Evolutionary conservation across 2,113 vertebrate genomes (phyloP), one percentile per base, ranked within the genome.

Genomic region (Conger conger): DNA sequence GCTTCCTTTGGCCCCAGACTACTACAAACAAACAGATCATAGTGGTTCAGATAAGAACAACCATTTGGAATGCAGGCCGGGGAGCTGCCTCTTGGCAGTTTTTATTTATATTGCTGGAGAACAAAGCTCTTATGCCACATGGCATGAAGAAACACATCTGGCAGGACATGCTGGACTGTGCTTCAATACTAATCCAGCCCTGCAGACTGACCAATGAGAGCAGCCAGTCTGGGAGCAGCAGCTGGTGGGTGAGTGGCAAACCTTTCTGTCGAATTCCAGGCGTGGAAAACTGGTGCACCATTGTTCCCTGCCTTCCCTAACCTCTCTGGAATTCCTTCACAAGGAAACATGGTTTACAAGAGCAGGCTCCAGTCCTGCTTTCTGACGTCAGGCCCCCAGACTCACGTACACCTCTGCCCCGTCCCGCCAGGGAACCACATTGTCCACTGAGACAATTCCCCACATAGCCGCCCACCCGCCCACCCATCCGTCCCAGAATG

Each of bases 321-420:
- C 89, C 92, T 93, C 93, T 54, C 90, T 91, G 91, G 95, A 95
- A 93, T 94, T 94, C 93, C 92, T 94, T 88, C 89, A 90, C 87
- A 93, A 95, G 95, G 94, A 96, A 95, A 94, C 93, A 93, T 93
- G 90, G 88, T 90, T 94, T 90, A 91, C 92, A 93, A 91, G 90
- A 89, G 87, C 90, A 88, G 91, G 91, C 91, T 92, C 87, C 87
- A 82, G 89, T 91, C 92, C 89, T 80, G 87, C 88, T 85, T 53
- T 86, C 84, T 86, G 73, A 73, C 54, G 82, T 89, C 91, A 89
- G 86, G 42, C 79, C 81, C 84, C 57, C 81, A 36, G 3, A 5
- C 37, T 3, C 82, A 87, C 79, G 83, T 86, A 87, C 87, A 86
- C 68, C 85, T 89, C 57, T 84, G 83, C 88, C 87, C 86, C 87